phyloP scores from a whole-genome alignment of 2,113 vertebrate species.

The Pomatostomus ruficeps region DNA sequence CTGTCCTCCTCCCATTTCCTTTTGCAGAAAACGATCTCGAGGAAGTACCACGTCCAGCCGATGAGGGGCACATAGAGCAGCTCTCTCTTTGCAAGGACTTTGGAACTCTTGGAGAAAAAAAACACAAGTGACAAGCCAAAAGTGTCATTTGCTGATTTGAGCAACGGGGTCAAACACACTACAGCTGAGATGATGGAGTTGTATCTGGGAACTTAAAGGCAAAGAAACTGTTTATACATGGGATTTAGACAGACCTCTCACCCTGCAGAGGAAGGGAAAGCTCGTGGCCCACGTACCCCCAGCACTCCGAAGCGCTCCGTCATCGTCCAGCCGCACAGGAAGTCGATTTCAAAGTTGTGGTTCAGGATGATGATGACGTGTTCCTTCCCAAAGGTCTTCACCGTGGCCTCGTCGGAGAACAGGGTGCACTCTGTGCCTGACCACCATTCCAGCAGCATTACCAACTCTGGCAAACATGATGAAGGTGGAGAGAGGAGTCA shows the following conservation, averaged over 20 bases:
- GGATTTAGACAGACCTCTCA: not conserved
- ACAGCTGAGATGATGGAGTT: not conserved
- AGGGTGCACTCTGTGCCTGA: slow-evolving; percentile 93
- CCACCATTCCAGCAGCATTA: slow-evolving; percentile 99
- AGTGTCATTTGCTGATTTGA: not conserved
- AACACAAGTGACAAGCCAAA: not conserved
- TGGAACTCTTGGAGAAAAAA: slow-evolving; percentile 84
- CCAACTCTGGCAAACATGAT: slow-evolving; percentile 78
- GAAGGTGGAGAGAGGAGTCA: not conserved
- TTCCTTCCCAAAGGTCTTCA: slow-evolving; percentile 89
- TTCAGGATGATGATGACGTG: slow-evolving; percentile 96
- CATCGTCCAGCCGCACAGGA: slow-evolving; percentile 98
- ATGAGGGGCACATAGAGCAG: slow-evolving; percentile 93
- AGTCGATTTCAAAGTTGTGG: slow-evolving; percentile 98
- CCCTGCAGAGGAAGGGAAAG: not conserved
- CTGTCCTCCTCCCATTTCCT: slow-evolving; percentile 97
- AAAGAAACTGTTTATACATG: not conserved
- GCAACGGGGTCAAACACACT: not conserved
- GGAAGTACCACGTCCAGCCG: slow-evolving; percentile 99
- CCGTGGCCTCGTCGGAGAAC: slow-evolving; percentile 87
- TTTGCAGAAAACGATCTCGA: slow-evolving; percentile 98
- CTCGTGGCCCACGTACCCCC: slow-evolving; percentile 77
- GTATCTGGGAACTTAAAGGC: not conserved
- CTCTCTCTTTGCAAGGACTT: slow-evolving; percentile 95
- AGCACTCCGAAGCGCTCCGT: slow-evolving; percentile 92